Percentiles rank a stretch among this genome's conserved stretches.
These are phyloP conservation scores for Oryzias curvinotus DNA, from an alignment of 2,113 vertebrate genomes.

Conservation along the genomic window DNA sequence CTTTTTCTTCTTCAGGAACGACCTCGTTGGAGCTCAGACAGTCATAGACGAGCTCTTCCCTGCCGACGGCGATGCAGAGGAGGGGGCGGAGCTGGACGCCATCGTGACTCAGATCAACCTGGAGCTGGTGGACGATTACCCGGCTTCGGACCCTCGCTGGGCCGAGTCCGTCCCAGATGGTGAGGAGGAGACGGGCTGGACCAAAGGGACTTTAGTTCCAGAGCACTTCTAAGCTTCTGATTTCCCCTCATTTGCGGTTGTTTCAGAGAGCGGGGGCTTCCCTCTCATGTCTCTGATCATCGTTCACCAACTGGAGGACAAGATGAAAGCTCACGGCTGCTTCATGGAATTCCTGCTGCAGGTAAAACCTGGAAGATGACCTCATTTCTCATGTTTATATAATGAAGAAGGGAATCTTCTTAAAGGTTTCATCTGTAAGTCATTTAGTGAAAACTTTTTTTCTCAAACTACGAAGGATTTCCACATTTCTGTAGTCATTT, in stretches of 20 bases:
- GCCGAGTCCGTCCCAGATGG: slow-evolving; percentile 94
- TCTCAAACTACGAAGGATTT: too few relatives aligned
- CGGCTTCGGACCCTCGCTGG: slow-evolving; percentile 95
- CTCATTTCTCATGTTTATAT: neutral
- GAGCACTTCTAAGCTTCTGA: neutral
- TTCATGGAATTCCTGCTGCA: slow-evolving; percentile 94
- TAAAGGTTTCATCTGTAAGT: too few relatives aligned
- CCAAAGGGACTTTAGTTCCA: neutral
- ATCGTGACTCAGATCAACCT: slow-evolving; percentile 87
- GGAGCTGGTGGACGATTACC: slow-evolving; percentile 94
- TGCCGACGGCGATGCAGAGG: slow-evolving; percentile 65
- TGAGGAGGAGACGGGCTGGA: slow-evolving; percentile 51
- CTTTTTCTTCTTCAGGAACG: slow-evolving; percentile 77
- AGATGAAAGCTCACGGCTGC: slow-evolving; percentile 94
- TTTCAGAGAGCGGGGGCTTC: slow-evolving; percentile 87
- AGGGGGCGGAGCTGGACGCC: slow-evolving; percentile 81
- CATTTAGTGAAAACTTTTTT: too few relatives aligned
- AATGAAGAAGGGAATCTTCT: too few relatives aligned
- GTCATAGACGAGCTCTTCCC: slow-evolving; percentile 86
- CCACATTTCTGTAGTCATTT: too few relatives aligned
- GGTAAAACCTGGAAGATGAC: slow-evolving; percentile 61
- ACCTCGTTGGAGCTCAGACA: slow-evolving; percentile 83
- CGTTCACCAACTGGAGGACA: slow-evolving; percentile 96
- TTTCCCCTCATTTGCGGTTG: neutral
- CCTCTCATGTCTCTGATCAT: slow-evolving; percentile 93